phyloP scores from a whole-genome alignment of 1,140 invertebrate genomes.

The Helicoverpa zea region DNA sequence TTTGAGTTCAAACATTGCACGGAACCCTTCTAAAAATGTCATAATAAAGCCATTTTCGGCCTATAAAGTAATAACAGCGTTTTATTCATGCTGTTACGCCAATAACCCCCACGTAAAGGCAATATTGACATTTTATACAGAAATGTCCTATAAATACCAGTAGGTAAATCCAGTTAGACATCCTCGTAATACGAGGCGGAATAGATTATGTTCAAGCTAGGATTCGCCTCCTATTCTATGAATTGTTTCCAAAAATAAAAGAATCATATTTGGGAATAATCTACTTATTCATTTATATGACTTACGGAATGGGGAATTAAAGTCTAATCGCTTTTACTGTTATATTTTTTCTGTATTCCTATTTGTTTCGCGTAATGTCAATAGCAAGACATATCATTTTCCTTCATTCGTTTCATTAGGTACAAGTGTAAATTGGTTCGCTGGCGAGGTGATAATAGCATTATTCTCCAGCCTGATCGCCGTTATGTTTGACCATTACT shows the following conservation, averaged over 20 bases:
- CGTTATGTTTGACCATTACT: no score
- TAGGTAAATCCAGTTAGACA: not conserved
- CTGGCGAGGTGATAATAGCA: no score
- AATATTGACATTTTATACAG: not conserved
- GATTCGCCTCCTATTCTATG: not conserved
- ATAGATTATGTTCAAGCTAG: not conserved
- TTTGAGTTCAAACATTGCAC: constrained; percentile 8
- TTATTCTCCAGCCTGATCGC: no score
- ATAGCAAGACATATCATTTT: no score
- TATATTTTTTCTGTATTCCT: no score
- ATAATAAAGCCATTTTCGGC: constrained; percentile 25
- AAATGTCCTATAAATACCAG: no score
- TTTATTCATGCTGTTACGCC: constrained; percentile 21
- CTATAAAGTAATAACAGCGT: constrained; percentile 15
- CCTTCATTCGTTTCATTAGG: no score
- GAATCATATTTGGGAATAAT: constrained; percentile 4
- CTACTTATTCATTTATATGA: not conserved
- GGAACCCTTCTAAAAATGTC: constrained; percentile 20
- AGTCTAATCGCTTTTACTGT: no score
- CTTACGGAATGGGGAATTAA: not conserved
- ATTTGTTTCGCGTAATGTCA: no score
- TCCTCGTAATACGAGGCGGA: not conserved
- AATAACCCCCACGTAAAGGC: constrained; percentile 8
- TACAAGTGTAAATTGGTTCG: no score
- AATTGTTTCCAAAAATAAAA: constrained; percentile 1